Evolutionary conservation across 2,797 vertebrate genomes (phyloP).

Genomic region (Moxostoma hubbsi): DNA sequence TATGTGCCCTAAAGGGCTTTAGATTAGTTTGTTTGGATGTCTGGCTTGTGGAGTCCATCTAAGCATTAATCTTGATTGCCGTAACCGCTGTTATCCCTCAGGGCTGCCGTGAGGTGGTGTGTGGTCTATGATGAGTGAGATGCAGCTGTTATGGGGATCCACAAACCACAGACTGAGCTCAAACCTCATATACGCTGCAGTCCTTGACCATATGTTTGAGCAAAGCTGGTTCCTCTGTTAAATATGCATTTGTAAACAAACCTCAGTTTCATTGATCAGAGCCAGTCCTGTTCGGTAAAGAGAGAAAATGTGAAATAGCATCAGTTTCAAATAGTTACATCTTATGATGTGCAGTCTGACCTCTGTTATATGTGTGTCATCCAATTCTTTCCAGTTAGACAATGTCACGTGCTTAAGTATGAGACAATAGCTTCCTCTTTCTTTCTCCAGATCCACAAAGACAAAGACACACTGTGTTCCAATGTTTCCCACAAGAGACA

Average conservation of each 20-base stretch:
- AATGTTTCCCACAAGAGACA: slow-evolving; percentile 41
- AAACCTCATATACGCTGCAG: slow-evolving; percentile 3
- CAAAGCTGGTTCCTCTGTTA: too few species aligned
- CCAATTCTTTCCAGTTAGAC: slow-evolving; percentile 49
- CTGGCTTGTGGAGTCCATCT: background rate
- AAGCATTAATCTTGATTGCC: slow-evolving; percentile 53
- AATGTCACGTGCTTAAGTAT: slow-evolving; percentile 52
- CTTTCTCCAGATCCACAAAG: slow-evolving; percentile 88
- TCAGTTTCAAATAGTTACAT: background rate
- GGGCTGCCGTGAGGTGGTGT: slow-evolving; percentile 19
- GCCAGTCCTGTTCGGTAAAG: background rate
- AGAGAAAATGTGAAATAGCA: background rate
- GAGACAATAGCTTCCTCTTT: slow-evolving; percentile 75
- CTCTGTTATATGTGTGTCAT: slow-evolving; percentile 4
- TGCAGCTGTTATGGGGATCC: slow-evolving; percentile 64
- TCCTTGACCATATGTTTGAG: background rate
- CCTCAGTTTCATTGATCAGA: background rate
- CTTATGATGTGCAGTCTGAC: slow-evolving; percentile 69
- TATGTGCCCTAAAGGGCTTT: too few species aligned
- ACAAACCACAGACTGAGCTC: slow-evolving; percentile 14
- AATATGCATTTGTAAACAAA: too few species aligned
- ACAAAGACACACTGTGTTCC: slow-evolving; percentile 76
- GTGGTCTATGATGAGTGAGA: slow-evolving; percentile 37
- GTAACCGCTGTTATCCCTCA: slow-evolving; percentile 59
- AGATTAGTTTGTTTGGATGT: slow-evolving; percentile 26